Evolutionary conservation across 92 coral and sea anemone species (phyloP).

Genomic region (Plumapathes pennacea): DNA sequence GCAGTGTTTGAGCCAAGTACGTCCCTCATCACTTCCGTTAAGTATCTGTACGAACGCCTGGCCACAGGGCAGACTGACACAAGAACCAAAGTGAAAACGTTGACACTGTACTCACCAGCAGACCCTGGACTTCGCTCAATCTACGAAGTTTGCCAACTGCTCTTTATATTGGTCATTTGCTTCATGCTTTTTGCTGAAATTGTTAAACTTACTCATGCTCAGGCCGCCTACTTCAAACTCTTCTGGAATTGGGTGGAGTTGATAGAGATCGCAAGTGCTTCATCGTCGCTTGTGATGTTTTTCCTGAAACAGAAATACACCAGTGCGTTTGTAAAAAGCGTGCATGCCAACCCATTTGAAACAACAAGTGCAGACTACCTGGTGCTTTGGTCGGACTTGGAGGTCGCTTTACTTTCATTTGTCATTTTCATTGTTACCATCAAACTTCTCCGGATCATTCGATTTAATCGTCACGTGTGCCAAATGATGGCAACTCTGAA

Average conservation of each 20-base stretch:
- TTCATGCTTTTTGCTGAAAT: conserved; percentile 54
- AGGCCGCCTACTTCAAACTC: conserved; percentile 48
- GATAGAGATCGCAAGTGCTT: conserved; percentile 34
- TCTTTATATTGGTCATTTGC: conserved; percentile 45
- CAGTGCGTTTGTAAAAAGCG: conserved; percentile 60
- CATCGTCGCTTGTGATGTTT: conserved; percentile 48
- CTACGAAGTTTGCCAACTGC: conserved; percentile 51
- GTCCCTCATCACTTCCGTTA: conserved; percentile 53
- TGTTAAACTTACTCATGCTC: conserved; percentile 41
- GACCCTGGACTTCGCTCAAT: conserved; percentile 43
- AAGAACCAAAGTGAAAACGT: conserved; percentile 22
- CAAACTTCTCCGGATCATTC: conserved; percentile 55
- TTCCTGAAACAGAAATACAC: conserved; percentile 57
- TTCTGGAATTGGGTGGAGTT: conserved; percentile 85
- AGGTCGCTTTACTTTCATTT: conserved; percentile 55
- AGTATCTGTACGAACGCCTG: conserved; percentile 60
- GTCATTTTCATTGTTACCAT: conserved; percentile 63
- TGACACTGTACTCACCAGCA: conserved; percentile 58
- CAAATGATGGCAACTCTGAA: conserved; percentile 63
- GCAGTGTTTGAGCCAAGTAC: conserved; percentile 76
- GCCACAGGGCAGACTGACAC: conserved; percentile 68
- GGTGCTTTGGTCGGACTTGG: conserved; percentile 61
- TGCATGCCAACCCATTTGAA: conserved; percentile 73
- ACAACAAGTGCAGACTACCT: conserved; percentile 64
- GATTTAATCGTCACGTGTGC: conserved; percentile 75